These are phyloP conservation scores for Anabacerthia variegaticeps DNA, from an alignment of 2,797 vertebrate species.

Conservation along the genomic window DNA sequence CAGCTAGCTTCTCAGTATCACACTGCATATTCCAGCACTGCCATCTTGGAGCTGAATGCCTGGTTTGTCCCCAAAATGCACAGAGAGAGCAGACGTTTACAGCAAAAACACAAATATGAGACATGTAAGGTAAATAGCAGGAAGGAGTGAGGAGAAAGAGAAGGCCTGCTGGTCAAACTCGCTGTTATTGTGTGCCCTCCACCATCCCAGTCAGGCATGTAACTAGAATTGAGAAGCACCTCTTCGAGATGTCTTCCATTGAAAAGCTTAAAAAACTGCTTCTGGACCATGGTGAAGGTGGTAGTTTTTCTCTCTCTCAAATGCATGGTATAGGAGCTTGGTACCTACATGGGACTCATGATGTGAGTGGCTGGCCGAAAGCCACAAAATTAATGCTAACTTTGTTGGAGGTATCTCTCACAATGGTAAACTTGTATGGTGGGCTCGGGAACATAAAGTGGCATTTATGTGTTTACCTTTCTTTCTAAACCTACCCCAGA, in stretches of 20 bases:
- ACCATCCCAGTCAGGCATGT: not conserved
- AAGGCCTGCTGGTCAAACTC: not conserved
- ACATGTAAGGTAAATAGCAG: not conserved
- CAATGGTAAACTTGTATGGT: not conserved
- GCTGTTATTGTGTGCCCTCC: not conserved
- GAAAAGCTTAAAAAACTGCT: not conserved
- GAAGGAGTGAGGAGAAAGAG: not conserved
- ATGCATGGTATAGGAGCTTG: not conserved
- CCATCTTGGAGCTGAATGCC: not conserved
- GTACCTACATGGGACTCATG: not conserved
- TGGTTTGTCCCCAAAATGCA: not conserved
- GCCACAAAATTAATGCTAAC: not conserved
- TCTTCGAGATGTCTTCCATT: not conserved
- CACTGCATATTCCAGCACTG: not conserved
- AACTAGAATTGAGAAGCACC: not conserved
- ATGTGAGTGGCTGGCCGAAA: not conserved
- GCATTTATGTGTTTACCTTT: not conserved
- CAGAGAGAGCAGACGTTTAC: accelerated
- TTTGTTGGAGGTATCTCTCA: not conserved
- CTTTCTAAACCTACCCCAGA: not conserved
- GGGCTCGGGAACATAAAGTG: not conserved
- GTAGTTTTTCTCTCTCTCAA: not conserved
- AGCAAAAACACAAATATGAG: not conserved
- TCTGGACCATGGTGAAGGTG: not conserved
- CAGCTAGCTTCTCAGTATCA: not conserved